Conservation (phyloP, 1,140 invertebrate genomes). For the Sycophila sp. region DNA sequence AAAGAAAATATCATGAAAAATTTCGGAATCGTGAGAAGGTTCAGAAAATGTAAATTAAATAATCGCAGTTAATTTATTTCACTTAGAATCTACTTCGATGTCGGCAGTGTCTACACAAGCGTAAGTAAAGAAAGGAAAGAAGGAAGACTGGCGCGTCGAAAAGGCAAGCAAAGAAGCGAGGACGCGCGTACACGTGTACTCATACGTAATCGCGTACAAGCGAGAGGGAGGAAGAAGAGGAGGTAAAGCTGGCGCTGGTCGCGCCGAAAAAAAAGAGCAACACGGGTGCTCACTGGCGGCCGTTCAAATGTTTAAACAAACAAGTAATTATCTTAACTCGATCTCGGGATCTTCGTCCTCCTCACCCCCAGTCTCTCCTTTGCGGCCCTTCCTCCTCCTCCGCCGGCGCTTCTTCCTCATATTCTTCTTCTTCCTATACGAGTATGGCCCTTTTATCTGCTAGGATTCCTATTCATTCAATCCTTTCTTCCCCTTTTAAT, state of each 20-base stretch:
- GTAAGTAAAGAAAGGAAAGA: conserved; percentile 4
- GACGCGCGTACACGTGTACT: neutral
- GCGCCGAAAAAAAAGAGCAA: conserved; percentile 25
- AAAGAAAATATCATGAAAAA: too few species aligned
- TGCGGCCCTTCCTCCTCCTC: neutral
- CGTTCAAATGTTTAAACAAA: conserved; percentile 65
- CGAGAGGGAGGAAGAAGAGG: conserved; percentile 9
- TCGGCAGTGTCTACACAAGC: conserved; percentile 42
- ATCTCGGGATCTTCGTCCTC: conserved; percentile 59
- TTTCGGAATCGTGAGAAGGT: too few species aligned
- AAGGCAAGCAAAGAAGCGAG: conserved; percentile 3
- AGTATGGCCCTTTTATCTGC: neutral
- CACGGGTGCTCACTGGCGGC: conserved; percentile 41
- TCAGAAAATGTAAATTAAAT: too few species aligned
- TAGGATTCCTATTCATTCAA: neutral
- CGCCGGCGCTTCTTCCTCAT: conserved; percentile 10
- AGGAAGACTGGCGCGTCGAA: neutral
- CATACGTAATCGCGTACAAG: neutral
- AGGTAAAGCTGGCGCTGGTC: conserved; percentile 2
- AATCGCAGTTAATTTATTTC: too few species aligned
- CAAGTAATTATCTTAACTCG: conserved; percentile 65
- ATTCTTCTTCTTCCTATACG: neutral
- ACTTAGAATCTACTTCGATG: too few species aligned
- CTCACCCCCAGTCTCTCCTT: conserved; percentile 6
- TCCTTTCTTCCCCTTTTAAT: conserved; percentile 24